These are phyloP conservation scores for Petromus typicus DNA, from an alignment of 2,113 vertebrate genomes.

Conservation along the genomic window DNA sequence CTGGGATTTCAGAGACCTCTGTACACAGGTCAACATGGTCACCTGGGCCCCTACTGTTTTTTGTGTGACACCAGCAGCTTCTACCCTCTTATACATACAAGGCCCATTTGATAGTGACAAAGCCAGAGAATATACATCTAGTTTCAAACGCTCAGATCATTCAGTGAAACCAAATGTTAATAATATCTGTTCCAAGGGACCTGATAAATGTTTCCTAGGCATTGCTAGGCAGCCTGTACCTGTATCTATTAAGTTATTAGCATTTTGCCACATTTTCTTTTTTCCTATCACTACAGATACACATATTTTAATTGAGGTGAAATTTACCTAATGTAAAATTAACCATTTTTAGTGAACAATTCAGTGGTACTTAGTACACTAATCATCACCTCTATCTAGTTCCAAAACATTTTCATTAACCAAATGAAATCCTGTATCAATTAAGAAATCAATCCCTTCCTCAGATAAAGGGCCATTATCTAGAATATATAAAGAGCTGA, in stretches of 20 bases:
- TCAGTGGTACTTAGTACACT: background rate
- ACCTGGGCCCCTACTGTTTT: background rate
- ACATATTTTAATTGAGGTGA: constrained; percentile 7
- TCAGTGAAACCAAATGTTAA: constrained; percentile 27
- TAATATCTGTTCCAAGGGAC: background rate
- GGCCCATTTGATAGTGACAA: background rate
- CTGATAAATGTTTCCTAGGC: background rate
- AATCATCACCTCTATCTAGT: background rate
- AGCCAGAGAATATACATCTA: background rate
- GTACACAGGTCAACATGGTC: background rate
- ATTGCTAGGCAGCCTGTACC: background rate
- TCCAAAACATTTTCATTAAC: constrained; percentile 33
- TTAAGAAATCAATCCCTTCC: background rate
- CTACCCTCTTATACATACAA: constrained; percentile 5
- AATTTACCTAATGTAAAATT: constrained; percentile 36
- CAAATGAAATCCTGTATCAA: constrained; percentile 29
- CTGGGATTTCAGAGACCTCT: constrained; percentile 29
- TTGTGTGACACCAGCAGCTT: background rate
- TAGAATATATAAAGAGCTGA: no score
- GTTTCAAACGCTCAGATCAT: constrained; percentile 32
- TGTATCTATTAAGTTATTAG: background rate
- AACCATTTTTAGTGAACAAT: constrained; percentile 15
- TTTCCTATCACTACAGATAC: background rate
- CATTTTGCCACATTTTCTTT: constrained; percentile 24
- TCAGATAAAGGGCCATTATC: no score